phyloP scores from a whole-genome alignment of 2,888 invertebrate species.

The Drosophila prostipennis region DNA sequence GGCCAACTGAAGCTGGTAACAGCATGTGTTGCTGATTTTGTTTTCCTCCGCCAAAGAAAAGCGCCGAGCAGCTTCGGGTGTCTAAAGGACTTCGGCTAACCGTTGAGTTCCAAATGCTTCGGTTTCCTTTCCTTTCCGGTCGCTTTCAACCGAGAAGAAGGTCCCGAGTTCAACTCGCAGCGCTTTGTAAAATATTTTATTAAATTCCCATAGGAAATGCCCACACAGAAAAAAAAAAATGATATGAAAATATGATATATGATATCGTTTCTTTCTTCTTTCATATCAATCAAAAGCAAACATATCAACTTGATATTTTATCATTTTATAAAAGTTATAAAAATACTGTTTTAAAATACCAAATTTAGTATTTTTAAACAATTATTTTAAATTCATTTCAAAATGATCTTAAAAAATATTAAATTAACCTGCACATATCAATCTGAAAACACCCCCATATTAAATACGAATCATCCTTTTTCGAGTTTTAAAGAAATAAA shows the following conservation, averaged over 20 bases:
- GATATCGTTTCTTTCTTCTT: too few relatives aligned
- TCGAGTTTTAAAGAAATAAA: slow-evolving; percentile 54
- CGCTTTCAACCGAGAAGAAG: slow-evolving; percentile 18
- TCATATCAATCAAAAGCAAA: too few relatives aligned
- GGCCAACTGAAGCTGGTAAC: slow-evolving; percentile 76
- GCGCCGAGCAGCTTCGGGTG: slow-evolving; percentile 53
- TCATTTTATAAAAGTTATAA: too few relatives aligned
- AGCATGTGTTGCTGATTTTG: slow-evolving; percentile 79
- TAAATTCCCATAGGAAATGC: background rate
- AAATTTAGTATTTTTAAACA: too few relatives aligned
- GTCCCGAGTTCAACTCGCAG: background rate
- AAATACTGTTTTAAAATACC: too few relatives aligned
- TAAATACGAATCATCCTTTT: background rate
- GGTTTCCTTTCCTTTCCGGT: slow-evolving; percentile 7
- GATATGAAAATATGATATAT: too few relatives aligned
- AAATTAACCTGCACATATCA: too few relatives aligned
- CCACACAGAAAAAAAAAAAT: too few relatives aligned
- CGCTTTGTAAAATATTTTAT: background rate
- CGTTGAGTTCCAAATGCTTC: slow-evolving; percentile 13
- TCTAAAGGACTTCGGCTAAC: slow-evolving; percentile 48
- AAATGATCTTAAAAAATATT: too few relatives aligned
- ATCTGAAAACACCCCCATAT: background rate
- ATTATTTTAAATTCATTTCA: too few relatives aligned
- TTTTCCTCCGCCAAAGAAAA: slow-evolving; percentile 43
- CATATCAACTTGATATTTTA: too few relatives aligned